Evolutionary conservation across 1,140 invertebrate genomes (phyloP), one percentile per base, ranked within the genome.

Genomic region (Plodia interpunctella): DNA sequence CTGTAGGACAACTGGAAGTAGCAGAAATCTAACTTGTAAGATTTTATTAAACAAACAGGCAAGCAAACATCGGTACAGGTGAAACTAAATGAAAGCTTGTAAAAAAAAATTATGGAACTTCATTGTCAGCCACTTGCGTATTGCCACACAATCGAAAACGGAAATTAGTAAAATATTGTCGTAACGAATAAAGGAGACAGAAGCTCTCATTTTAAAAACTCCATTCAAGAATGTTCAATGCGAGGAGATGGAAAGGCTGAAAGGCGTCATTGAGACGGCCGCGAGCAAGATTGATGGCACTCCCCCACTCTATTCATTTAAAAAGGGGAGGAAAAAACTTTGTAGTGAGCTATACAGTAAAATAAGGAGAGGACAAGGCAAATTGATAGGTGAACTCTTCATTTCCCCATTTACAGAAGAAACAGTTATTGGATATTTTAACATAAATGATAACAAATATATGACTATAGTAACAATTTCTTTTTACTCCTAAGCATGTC

Each of bases 211-310:
- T 17, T 15, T 15, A 50, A 56, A 57, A 52, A 62, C 8, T 54
- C 32, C 30, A 53, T 53, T 55, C 50, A 53, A 60, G 49, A 30
- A 54, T 20, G 30, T 63, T 65, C 67, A 74, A 70, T 72, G 65
- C 65, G 63, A 64, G 20, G n/a, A 53, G 64, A 63, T 49, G 57
- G 60, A 57, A 65, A 67, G 49, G 59, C 70, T 71, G 67, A 72
- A 72, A 74, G 74, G 59, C 66, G 74, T 72, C 74, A 74, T 72
- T 64, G 54, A 63, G 62, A 59, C 59, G 68, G 25, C 64, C 62
- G 58, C 71, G 58, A 74, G 58, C 61, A 74, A 74, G 75, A 77
- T 77, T 77, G 75, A 77, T 77, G 71, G 66, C 72, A 68, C 55
- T 65, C 65, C 59, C 51, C 58, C 56, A 62, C 53, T 68, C 62